Conservation (phyloP, 2,113 vertebrate species). For the Cyanoderma ruficeps region DNA sequence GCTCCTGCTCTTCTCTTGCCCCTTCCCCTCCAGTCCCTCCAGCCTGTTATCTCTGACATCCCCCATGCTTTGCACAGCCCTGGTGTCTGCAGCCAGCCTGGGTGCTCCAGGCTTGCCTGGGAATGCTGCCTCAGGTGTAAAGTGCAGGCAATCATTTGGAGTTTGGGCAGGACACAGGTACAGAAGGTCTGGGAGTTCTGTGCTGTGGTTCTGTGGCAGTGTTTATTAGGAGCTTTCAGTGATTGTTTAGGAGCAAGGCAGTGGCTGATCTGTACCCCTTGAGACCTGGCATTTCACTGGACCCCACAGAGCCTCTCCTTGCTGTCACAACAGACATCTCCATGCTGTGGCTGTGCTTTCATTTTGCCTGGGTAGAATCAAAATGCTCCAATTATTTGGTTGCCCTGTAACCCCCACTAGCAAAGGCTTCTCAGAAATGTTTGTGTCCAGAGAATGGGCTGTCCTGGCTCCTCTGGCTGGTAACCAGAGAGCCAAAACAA, state of each 20-base stretch:
- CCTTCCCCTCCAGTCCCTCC: neutral
- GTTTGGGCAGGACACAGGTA: neutral
- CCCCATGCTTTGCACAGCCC: accelerated
- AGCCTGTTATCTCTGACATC: neutral
- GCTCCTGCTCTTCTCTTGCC: neutral
- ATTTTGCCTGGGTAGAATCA: neutral
- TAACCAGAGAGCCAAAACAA: neutral
- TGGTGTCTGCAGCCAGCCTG: neutral
- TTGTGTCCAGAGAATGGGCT: neutral
- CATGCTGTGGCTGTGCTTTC: neutral
- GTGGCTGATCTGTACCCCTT: neutral
- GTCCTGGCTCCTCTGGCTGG: neutral
- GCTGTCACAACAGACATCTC: neutral
- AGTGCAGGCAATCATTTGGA: accelerated
- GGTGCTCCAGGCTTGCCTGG: neutral
- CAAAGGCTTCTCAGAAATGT: neutral
- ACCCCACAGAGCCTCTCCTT: neutral
- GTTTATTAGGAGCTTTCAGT: neutral
- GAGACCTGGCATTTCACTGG: neutral
- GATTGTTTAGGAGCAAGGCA: neutral
- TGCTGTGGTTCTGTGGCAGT: neutral
- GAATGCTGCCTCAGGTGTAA: accelerated
- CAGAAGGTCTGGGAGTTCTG: neutral
- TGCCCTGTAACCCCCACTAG: accelerated
- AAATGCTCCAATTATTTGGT: neutral